Evolutionary conservation across 2,888 invertebrate genomes (phyloP).

Genomic region (Tuta absoluta): DNA sequence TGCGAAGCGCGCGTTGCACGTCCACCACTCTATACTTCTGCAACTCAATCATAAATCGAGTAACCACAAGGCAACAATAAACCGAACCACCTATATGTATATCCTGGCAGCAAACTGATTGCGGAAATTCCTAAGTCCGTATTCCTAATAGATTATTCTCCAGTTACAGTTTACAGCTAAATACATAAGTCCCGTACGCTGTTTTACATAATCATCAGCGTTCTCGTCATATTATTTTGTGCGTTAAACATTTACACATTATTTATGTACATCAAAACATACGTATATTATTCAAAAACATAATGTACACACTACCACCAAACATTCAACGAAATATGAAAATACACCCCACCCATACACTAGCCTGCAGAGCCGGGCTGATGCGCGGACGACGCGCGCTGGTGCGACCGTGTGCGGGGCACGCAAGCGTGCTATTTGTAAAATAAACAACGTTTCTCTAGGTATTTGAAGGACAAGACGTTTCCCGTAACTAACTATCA

Average conservation of each 20-base stretch:
- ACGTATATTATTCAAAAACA: slow-evolving; percentile 76
- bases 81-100: background rate
- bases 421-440: background rate
- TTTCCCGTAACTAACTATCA: too few relatives aligned
- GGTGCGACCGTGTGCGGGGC: background rate
- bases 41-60: slow-evolving; percentile 23
- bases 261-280: slow-evolving; percentile 81
- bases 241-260: slow-evolving; percentile 81
- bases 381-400: slow-evolving; percentile 40
- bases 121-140: slow-evolving; percentile 60
- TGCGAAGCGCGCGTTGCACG: background rate
- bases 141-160: slow-evolving; percentile 65
- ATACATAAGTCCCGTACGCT: slow-evolving; percentile 69
- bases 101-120: slow-evolving; percentile 52
- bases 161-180: slow-evolving; percentile 73
- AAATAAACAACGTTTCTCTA: background rate
- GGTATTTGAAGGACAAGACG: too few relatives aligned
- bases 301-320: slow-evolving; percentile 72
- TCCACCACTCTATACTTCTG: background rate
- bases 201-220: slow-evolving; percentile 63
- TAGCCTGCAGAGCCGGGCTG: slow-evolving; percentile 58
- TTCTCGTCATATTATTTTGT: slow-evolving; percentile 72
- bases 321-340: slow-evolving; percentile 67
- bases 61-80: slow-evolving; percentile 18
- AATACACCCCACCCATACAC: slow-evolving; percentile 49